phyloP scores from a whole-genome alignment of 2,797 vertebrate genomes.

The Vipera ursinii region DNA sequence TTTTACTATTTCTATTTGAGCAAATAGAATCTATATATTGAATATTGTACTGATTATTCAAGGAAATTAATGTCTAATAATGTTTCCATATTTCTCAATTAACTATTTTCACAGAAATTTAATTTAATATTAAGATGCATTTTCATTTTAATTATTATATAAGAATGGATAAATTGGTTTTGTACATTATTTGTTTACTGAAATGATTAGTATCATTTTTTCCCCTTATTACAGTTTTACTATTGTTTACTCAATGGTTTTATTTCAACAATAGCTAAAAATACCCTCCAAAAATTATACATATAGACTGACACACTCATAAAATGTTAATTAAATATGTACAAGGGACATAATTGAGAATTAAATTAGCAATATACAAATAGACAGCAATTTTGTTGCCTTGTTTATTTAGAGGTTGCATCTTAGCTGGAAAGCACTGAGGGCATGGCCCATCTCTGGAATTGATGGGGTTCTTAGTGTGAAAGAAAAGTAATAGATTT shows the following conservation, averaged over 20 bases:
- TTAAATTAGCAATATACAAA: neutral
- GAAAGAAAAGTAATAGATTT: neutral
- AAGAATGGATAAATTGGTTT: neutral
- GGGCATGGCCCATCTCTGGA: neutral
- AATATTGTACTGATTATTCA: neutral
- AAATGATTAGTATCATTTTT: neutral
- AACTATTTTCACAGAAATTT: neutral
- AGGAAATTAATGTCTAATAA: neutral
- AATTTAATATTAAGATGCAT: neutral
- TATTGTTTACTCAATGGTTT: neutral
- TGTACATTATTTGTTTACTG: neutral
- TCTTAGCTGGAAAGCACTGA: neutral
- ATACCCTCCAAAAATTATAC: neutral
- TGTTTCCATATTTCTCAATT: neutral
- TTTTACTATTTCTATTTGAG: too few species aligned
- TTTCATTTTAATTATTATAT: neutral
- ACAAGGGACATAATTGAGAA: neutral
- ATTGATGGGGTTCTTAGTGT: neutral
- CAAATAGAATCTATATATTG: neutral
- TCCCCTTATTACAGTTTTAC: neutral
- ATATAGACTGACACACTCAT: neutral
- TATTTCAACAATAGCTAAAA: neutral
- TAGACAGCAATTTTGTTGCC: neutral
- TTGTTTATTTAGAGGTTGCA: slow-evolving; percentile 18
- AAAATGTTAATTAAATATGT: neutral